These are phyloP conservation scores for Neolamprologus sp. DNA, from an alignment of 2,113 vertebrate species.

Conservation along the genomic window DNA sequence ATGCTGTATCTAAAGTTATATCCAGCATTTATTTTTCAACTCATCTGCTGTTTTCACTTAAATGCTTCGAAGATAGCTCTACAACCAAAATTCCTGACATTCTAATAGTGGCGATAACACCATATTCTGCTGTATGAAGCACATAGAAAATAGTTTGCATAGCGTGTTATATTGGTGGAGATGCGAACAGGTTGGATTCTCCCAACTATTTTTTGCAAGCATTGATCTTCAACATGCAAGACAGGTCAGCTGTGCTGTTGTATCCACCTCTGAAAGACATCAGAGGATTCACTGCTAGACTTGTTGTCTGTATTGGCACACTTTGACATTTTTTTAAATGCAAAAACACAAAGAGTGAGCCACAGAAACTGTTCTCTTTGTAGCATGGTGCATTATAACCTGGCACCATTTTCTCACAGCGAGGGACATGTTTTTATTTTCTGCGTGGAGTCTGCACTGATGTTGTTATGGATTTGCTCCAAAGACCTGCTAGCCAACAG, in stretches of 20 bases:
- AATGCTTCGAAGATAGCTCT: neutral
- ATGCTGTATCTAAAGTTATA: neutral
- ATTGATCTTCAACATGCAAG: neutral
- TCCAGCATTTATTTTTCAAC: neutral
- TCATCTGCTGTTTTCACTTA: too few species aligned
- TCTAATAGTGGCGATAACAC: neutral
- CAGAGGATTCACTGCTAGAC: neutral
- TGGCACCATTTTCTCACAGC: neutral
- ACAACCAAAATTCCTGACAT: neutral
- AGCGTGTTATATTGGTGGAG: neutral
- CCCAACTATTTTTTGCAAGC: neutral
- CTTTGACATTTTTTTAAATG: neutral
- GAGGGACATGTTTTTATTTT: neutral
- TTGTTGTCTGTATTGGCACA: neutral
- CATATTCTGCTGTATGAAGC: neutral
- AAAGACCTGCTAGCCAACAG: conserved; percentile 2
- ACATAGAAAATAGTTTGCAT: neutral
- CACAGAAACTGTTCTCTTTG: neutral
- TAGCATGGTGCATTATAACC: conserved; percentile 12
- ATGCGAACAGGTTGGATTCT: neutral
- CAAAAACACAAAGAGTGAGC: conserved; percentile 8
- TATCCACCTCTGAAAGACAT: neutral
- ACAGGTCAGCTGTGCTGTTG: neutral
- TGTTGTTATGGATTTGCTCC: conserved; percentile 26
- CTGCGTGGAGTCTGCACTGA: neutral